phyloP scores from a whole-genome alignment of 2,113 vertebrate genomes.

The Formicarius rufipectus region DNA sequence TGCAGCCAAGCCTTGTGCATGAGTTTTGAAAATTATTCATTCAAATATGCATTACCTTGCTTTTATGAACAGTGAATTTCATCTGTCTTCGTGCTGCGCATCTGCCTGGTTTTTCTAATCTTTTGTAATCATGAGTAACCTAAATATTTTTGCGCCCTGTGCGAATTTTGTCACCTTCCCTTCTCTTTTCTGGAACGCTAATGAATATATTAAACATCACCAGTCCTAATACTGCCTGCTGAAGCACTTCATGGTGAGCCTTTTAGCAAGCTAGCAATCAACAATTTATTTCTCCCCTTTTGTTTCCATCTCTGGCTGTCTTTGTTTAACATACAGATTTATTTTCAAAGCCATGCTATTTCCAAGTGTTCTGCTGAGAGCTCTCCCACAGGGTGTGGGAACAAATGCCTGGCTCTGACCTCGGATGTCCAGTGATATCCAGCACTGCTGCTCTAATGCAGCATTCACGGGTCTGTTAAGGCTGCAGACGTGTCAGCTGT shows the following conservation, averaged over 20 bases:
- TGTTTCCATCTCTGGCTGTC: background rate
- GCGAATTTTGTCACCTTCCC: slow-evolving; percentile 52
- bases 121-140: slow-evolving; percentile 43
- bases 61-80: slow-evolving; percentile 53
- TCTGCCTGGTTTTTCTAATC: slow-evolving; percentile 54
- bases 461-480: background rate
- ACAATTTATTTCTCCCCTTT: slow-evolving; percentile 44
- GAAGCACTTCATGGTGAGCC: slow-evolving; percentile 31
- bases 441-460: background rate
- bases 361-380: background rate
- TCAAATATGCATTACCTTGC: slow-evolving; percentile 62
- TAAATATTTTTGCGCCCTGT: slow-evolving; percentile 56
- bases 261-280: slow-evolving; percentile 50
- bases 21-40: slow-evolving; percentile 58
- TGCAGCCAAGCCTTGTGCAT: slow-evolving; percentile 1
- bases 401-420: background rate
- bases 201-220: slow-evolving; percentile 39
- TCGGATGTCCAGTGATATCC: background rate
- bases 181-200: background rate
- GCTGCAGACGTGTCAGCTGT: background rate
- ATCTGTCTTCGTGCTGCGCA: slow-evolving; percentile 36
- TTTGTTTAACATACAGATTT: slow-evolving; percentile 43
- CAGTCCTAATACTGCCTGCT: background rate
- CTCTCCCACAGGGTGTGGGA: background rate
- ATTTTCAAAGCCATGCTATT: slow-evolving; percentile 1